phyloP scores from a whole-genome alignment of 2,797 vertebrate genomes.

The Parauchenoglanis punctatus region DNA sequence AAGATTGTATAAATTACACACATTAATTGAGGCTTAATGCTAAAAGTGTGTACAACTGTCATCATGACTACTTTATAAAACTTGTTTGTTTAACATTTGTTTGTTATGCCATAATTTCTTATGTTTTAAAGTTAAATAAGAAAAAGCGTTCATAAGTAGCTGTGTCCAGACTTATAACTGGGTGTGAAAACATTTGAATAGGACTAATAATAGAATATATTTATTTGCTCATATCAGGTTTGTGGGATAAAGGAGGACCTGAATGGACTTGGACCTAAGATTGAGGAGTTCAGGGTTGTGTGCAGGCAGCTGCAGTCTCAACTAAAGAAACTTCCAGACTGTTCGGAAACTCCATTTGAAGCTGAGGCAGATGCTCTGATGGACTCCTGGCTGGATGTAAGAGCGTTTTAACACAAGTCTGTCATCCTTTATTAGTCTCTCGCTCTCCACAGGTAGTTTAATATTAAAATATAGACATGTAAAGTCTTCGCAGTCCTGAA shows the following conservation, averaged over 20 bases:
- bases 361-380: slow-evolving; percentile 86
- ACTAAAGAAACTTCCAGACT: slow-evolving; percentile 89
- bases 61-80: neutral
- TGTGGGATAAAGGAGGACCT: slow-evolving; percentile 84
- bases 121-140: neutral
- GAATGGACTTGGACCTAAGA: slow-evolving; percentile 72
- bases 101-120: neutral
- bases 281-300: slow-evolving; percentile 86
- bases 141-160: neutral
- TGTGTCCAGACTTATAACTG: no score
- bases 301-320: slow-evolving; percentile 89
- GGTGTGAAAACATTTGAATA: neutral
- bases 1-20: neutral
- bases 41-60: neutral
- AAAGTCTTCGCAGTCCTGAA: neutral
- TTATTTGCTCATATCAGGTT: slow-evolving; percentile 73
- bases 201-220: neutral
- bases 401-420: slow-evolving; percentile 51
- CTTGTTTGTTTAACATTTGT: neutral
- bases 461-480: slow-evolving; percentile 8
- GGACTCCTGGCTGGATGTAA: slow-evolving; percentile 95
- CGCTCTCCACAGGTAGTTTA: neutral
- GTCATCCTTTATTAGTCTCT: neutral
- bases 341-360: slow-evolving; percentile 83
- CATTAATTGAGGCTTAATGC: neutral